Evolutionary conservation across 2,888 invertebrate species (phyloP), one percentile per base, ranked within the genome.

Genomic region (Pyrochroa serraticornis): DNA sequence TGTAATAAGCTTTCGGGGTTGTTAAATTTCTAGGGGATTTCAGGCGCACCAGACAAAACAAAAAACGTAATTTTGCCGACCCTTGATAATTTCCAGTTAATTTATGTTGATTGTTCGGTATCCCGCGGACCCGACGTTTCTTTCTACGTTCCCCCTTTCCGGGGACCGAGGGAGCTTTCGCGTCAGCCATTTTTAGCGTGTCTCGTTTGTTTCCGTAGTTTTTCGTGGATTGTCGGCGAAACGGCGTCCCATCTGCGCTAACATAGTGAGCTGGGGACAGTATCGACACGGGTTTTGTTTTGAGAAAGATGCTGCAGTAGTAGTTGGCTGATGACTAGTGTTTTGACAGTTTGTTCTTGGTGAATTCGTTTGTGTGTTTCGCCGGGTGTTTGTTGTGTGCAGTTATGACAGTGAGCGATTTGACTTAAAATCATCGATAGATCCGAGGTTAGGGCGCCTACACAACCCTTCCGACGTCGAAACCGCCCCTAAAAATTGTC

Each of bases 231-330:
- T 63, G 50, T 50, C 62, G 65, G 22, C 46, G 44, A 30, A 43
- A 60, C 63, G 65, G 66, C 65, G 62, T 65, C 64, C 68, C 68
- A 67, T 68, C 69, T 69, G 69, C 70, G 70, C 70, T 65, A 56
- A 62, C 52, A 55, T 59, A 47, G 56, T 54, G 52, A 56, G 50
- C 49, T 51, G 59, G 44, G 62, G 59, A 64, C 62, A 68, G 70
- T 71, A 71, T 71, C 65, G 71, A 65, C 62, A 66, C 70, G 71
- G 70, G 69, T 64, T 64, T 66, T 66, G 70, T 69, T 63, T 67
- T 60, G 69, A 63, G 61, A 61, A 68, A 51, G 69, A 70, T 69
- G 70, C 68, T 67, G 67, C 60, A 64, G 53, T 61, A 64, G 53
- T 61, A 60, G 52, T 49, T 59, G 54, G 58, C 64, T 61, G 44